Percentiles rank a stretch among this genome's conserved stretches.
Evolutionary conservation across 2,797 vertebrate genomes (phyloP).

Genomic region (Syncerus caffer): DNA sequence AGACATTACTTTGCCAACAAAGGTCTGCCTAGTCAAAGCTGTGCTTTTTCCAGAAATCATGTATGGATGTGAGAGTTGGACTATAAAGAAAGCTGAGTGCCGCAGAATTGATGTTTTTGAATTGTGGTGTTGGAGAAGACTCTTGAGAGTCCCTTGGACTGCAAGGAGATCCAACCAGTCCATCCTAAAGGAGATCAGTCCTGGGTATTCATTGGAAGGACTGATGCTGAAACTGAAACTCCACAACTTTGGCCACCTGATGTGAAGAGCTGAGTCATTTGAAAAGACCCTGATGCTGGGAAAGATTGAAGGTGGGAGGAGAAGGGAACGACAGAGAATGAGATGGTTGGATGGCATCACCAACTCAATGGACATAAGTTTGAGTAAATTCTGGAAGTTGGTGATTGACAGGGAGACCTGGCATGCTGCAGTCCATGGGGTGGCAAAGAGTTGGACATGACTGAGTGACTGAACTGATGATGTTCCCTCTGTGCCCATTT

Average conservation of each 20-base stretch:
- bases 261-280: not conserved
- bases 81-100: not conserved
- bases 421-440: not conserved
- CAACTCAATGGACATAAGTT: not conserved
- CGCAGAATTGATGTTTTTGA: not conserved
- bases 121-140: not conserved
- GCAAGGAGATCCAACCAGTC: not conserved
- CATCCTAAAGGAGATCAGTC: not conserved
- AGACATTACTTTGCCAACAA: not conserved
- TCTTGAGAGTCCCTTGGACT: not conserved
- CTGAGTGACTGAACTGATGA: not conserved
- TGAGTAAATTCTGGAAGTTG: not conserved
- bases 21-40: not conserved
- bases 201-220: not conserved
- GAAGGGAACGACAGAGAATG: not conserved
- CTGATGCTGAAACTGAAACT: not conserved
- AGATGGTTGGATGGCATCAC: not conserved
- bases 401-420: not conserved
- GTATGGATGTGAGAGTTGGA: not conserved
- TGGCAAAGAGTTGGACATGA: not conserved
- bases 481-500: not conserved
- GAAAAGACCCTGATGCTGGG: not conserved
- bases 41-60: not conserved
- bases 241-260: not conserved
- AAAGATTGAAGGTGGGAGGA: not conserved